phyloP scores from a whole-genome alignment of 2,113 vertebrate species.

The Camelus bactrianus region DNA sequence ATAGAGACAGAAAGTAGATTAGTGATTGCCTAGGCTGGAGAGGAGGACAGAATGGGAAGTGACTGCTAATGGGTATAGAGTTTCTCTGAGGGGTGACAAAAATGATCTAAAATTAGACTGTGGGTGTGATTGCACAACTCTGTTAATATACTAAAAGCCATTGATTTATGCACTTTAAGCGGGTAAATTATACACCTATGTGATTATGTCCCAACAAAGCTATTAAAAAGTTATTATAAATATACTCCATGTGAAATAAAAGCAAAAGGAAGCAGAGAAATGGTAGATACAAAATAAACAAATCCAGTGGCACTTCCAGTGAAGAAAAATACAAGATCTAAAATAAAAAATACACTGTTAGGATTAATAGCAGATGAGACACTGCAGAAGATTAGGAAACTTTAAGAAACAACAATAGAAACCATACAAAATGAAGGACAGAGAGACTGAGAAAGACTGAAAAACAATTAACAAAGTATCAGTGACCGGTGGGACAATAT shows the following conservation, averaged over 20 bases:
- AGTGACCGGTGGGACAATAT: neutral
- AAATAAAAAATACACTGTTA: neutral
- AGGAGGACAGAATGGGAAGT: no score
- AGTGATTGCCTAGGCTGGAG: neutral
- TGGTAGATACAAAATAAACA: neutral
- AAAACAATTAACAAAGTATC: neutral
- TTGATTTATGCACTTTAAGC: neutral
- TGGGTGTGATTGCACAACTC: neutral
- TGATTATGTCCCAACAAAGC: neutral
- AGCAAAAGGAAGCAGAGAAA: neutral
- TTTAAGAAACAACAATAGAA: neutral
- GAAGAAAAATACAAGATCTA: neutral
- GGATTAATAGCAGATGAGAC: neutral
- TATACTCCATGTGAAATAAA: neutral
- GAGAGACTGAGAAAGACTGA: neutral
- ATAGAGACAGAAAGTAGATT: neutral
- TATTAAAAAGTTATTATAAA: conserved; percentile 2
- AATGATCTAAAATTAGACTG: neutral
- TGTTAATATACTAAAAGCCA: neutral
- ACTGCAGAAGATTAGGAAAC: neutral
- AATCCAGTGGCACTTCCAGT: neutral
- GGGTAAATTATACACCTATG: neutral
- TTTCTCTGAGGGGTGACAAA: neutral
- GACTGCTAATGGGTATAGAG: neutral
- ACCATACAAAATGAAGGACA: conserved; percentile 1